Evolutionary conservation across 2,113 vertebrate species (phyloP).

Genomic region (Chinchilla lanigera): DNA sequence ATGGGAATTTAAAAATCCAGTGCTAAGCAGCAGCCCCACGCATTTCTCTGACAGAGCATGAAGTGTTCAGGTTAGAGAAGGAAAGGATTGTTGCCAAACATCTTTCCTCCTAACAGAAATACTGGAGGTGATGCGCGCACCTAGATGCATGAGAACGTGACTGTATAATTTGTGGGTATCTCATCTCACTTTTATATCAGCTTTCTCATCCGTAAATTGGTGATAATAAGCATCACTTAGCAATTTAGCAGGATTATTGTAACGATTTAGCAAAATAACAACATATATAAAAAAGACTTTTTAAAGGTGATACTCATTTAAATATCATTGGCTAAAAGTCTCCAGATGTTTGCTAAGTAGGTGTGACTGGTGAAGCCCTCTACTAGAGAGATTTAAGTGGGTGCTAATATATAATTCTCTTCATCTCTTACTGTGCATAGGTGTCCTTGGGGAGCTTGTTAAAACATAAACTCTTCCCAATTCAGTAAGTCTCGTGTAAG

Average conservation of each 20-base stretch:
- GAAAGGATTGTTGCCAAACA: neutral
- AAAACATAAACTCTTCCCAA: slow-evolving; percentile 3
- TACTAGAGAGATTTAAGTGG: neutral
- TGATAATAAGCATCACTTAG: neutral
- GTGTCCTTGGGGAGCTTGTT: neutral
- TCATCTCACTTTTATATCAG: neutral
- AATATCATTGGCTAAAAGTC: neutral
- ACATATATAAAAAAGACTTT: neutral
- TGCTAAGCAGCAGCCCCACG: neutral
- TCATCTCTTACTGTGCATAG: neutral
- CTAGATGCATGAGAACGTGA: neutral
- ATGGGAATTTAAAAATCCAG: slow-evolving; percentile 54
- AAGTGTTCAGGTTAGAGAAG: neutral
- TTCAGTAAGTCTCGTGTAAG: neutral
- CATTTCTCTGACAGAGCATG: neutral
- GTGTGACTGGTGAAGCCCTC: neutral
- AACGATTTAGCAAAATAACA: slow-evolving; percentile 8
- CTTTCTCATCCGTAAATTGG: slow-evolving; percentile 22
- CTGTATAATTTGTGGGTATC: neutral
- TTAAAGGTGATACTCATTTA: neutral
- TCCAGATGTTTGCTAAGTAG: neutral
- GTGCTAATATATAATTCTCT: neutral
- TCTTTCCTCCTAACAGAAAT: neutral
- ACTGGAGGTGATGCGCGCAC: neutral
- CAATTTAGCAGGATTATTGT: neutral